Evolutionary conservation across 2,797 vertebrate genomes (phyloP).

Genomic region (Crocodylus rhombifer): DNA sequence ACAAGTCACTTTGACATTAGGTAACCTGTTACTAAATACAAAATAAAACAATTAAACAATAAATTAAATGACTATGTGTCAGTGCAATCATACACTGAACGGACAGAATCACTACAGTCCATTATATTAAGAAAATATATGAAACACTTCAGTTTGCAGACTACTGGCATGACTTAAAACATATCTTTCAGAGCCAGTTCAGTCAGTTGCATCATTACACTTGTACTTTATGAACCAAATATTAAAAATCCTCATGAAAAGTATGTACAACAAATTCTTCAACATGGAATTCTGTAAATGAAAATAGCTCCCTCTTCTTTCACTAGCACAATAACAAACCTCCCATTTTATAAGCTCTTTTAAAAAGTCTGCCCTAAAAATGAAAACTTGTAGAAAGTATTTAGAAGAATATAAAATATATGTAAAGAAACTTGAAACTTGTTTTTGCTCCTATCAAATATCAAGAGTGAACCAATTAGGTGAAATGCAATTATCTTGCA

Average conservation of each 20-base stretch:
- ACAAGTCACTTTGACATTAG: background rate
- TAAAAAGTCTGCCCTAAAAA: background rate
- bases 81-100: background rate
- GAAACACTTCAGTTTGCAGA: background rate
- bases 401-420: conserved; percentile 7
- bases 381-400: background rate
- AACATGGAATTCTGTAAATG: background rate
- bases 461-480: background rate
- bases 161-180: background rate
- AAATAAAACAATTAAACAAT: background rate
- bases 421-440: background rate
- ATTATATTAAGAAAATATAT: background rate
- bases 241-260: background rate
- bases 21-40: background rate
- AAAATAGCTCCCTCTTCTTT: background rate
- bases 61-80: background rate
- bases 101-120: background rate
- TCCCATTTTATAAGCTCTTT: background rate
- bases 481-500: conserved; percentile 5
- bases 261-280: background rate
- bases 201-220: background rate
- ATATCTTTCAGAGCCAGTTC: background rate
- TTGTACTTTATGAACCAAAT: background rate
- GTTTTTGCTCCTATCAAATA: conserved; percentile 29
- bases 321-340: background rate